These are phyloP conservation scores for Anoura caudifer DNA, from an alignment of 2,113 vertebrate species.

Conservation along the genomic window DNA sequence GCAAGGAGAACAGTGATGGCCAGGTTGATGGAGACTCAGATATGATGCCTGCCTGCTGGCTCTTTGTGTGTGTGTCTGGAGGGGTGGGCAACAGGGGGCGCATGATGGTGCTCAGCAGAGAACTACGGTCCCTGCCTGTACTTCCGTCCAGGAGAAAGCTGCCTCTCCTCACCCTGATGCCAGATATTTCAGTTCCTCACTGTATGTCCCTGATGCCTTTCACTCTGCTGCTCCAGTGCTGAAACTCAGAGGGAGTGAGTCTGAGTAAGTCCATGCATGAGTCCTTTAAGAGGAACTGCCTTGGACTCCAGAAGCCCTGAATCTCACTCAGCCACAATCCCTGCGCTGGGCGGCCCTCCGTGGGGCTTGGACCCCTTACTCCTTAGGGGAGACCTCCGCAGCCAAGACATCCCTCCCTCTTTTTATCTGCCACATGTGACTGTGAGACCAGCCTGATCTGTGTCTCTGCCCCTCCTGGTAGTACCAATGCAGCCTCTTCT, in stretches of 20 bases:
- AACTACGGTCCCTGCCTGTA: background rate
- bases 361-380: background rate
- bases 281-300: background rate
- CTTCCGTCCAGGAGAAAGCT: background rate
- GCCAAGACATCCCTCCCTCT: background rate
- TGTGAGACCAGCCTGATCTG: background rate
- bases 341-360: background rate
- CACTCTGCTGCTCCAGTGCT: background rate
- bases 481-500: background rate
- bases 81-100: background rate
- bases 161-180: background rate
- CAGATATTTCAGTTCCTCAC: background rate
- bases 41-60: background rate
- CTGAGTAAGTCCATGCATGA: background rate
- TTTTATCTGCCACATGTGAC: background rate
- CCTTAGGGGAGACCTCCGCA: background rate
- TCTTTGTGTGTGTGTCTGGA: background rate
- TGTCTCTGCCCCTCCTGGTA: background rate
- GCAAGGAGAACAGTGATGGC: background rate
- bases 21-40: background rate
- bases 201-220: background rate
- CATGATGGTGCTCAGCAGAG: background rate
- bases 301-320: background rate
- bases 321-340: background rate
- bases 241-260: background rate